Evolutionary conservation across 2,797 vertebrate species (phyloP), one percentile per base, ranked within the genome.

Genomic region (Hyperoplus immaculatus): DNA sequence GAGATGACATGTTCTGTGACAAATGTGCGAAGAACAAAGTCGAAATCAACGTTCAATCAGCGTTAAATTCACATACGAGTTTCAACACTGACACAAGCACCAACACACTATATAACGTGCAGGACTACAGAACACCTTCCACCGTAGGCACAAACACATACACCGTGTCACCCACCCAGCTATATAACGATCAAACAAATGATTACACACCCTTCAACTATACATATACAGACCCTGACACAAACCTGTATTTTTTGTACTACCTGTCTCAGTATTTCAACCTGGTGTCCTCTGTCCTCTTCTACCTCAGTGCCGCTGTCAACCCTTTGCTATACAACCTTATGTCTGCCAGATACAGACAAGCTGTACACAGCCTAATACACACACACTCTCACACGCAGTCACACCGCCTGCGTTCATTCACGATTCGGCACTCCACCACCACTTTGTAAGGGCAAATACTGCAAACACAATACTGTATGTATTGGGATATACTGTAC

Each of bases 241-340:
- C 79, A 18, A 72, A 81, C 55, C 5, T 65, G 16, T 77, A 84
- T 62, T 85, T 91, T 72, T 61, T 95, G 1, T 96, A 95, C 65
- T 88, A 93, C 12, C 79, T 96, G 61, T 94, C 90, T 12, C 96
- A 96, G 86, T 95, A 97, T 72, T 94, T 96, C 51, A 97, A 95
- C 87, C 91, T 97, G 51, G 88, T 92, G 8, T 95, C 95, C 10
- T 92, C 94, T 45, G 91, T 97, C 12, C 94, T 97, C 36, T 96
- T 96, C 90, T 96, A 95, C 88, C 92, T 95, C 29, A 95, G 95
- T 0, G 95, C 96, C 0, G 96, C 95, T 0, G 63, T 96, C 61
- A 96, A 96, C 61, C 96, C 95, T 0, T 72, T 96, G 8, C 90
- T 96, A 43, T 95, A 96, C 87, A 96, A 96, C 72, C 45, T 95